phyloP scores from a whole-genome alignment of 1,140 invertebrate genomes.

The Epicauta chinensis region DNA sequence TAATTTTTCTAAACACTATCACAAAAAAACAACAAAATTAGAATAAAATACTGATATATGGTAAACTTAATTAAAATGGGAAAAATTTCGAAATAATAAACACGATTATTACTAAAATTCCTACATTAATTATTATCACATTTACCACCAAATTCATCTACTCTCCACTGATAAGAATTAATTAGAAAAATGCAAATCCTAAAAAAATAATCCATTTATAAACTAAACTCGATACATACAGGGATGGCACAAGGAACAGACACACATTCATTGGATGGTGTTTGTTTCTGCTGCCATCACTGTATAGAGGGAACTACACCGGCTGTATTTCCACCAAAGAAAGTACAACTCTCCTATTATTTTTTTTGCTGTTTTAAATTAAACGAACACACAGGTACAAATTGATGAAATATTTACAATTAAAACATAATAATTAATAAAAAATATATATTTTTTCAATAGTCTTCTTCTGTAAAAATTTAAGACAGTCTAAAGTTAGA shows the following conservation, averaged over 20 bases:
- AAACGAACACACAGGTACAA: conserved; percentile 9
- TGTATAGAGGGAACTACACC: conserved; percentile 4
- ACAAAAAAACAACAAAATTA: too few relatives aligned
- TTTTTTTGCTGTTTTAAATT: too few relatives aligned
- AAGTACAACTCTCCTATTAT: too few relatives aligned
- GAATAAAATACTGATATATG: too few relatives aligned
- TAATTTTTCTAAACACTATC: too few relatives aligned
- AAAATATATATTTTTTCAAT: conserved; percentile 1
- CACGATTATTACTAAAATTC: too few relatives aligned
- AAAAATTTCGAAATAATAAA: too few relatives aligned
- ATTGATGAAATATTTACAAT: too few relatives aligned
- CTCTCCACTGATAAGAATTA: conserved; percentile 8
- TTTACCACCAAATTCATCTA: conserved; percentile 11
- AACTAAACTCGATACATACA: conserved; percentile 2
- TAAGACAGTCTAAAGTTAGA: conserved; percentile 2
- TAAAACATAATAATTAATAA: conserved; percentile 2
- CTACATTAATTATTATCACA: conserved; percentile 10
- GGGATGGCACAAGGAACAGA: too few relatives aligned
- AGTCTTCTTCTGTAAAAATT: conserved; percentile 11
- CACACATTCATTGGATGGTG: too few relatives aligned
- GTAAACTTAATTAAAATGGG: too few relatives aligned
- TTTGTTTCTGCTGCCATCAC: too few relatives aligned
- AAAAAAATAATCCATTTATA: conserved; percentile 14
- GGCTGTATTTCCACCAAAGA: conserved; percentile 6
- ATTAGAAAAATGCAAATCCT: conserved; percentile 5